phyloP scores from a whole-genome alignment of 1,140 invertebrate species.

The Stratiolaelaps scimitus region DNA sequence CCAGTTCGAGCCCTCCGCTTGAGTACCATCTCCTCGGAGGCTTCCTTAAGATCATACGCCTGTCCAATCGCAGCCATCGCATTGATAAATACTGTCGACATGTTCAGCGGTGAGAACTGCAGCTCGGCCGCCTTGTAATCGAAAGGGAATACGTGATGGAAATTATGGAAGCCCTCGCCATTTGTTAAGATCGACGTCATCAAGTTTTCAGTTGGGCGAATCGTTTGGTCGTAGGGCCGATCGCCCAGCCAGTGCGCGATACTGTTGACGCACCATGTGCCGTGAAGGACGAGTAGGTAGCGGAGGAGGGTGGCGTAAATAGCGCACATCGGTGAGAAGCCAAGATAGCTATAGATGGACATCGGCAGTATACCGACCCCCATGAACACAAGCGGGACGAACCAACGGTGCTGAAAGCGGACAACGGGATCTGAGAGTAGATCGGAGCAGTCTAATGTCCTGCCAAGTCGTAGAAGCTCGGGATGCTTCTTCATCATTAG shows the following conservation, averaged over 20 bases:
- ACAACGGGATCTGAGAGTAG: constrained; percentile 70
- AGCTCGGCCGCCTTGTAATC: constrained; percentile 71
- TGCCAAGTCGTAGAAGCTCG: constrained; percentile 70
- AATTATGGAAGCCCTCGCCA: constrained; percentile 84
- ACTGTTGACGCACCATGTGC: constrained; percentile 89
- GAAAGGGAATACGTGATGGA: constrained; percentile 86
- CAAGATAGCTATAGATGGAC: constrained; percentile 44
- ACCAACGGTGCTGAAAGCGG: constrained; percentile 58
- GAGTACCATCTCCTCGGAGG: background rate
- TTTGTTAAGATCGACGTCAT: constrained; percentile 45
- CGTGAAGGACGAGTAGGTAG: constrained; percentile 50
- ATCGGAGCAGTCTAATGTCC: constrained; percentile 70
- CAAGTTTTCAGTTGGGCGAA: constrained; percentile 60
- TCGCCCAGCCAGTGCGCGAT: constrained; percentile 84
- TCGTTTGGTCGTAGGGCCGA: constrained; percentile 70
- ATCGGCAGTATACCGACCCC: constrained; percentile 44
- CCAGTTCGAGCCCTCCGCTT: background rate
- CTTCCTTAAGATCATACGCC: constrained; percentile 43
- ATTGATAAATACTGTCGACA: constrained; percentile 46
- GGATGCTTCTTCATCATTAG: constrained; percentile 59
- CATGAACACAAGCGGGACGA: constrained; percentile 41
- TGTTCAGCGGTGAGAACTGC: constrained; percentile 44
- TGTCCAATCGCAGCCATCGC: constrained; percentile 43
- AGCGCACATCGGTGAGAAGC: constrained; percentile 41
- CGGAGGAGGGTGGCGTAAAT: constrained; percentile 42